These are phyloP conservation scores for Caenorhabditis afra DNA, from an alignment of 2,888 invertebrate genomes.

Conservation along the genomic window DNA sequence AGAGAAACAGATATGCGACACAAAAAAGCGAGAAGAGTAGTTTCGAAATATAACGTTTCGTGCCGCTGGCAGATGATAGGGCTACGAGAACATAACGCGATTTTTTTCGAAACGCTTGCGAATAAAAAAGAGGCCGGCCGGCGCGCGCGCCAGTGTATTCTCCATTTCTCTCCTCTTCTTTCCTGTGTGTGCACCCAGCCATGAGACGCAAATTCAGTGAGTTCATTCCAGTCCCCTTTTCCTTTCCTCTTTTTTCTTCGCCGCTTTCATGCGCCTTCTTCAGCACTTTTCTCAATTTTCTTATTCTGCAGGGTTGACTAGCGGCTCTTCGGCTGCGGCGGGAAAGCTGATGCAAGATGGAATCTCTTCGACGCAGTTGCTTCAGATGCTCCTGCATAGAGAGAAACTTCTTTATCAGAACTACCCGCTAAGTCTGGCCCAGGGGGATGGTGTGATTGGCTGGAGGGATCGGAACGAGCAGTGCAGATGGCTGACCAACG, in stretches of 20 bases:
- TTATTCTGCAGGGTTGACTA: conserved; percentile 59
- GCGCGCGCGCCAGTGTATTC: conserved; percentile 13
- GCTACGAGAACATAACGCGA: conserved; percentile 21
- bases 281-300: conserved; percentile 5
- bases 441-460: conserved; percentile 64
- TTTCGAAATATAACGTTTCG: conserved; percentile 46
- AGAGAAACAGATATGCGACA: conserved; percentile 29
- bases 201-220: conserved; percentile 43
- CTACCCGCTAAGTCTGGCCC: conserved; percentile 53
- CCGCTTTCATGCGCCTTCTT: too few relatives aligned
- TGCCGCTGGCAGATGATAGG: conserved; percentile 23
- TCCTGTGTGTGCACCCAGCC: conserved; percentile 4
- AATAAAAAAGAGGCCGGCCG: conserved; percentile 8
- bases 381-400: conserved; percentile 58
- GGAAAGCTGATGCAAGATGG: conserved; percentile 65
- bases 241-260: too few relatives aligned
- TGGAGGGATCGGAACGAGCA: conserved; percentile 68
- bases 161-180: conserved; percentile 20
- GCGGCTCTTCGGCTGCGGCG: conserved; percentile 63
- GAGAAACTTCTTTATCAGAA: conserved; percentile 62
- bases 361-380: conserved; percentile 61
- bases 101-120: conserved; percentile 42
- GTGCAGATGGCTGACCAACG: conserved; percentile 61
- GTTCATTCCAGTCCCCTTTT: conserved; percentile 26
- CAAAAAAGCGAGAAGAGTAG: conserved; percentile 24